Evolutionary conservation across 1,140 invertebrate genomes (phyloP).

Genomic region (Aphidius ervi): DNA sequence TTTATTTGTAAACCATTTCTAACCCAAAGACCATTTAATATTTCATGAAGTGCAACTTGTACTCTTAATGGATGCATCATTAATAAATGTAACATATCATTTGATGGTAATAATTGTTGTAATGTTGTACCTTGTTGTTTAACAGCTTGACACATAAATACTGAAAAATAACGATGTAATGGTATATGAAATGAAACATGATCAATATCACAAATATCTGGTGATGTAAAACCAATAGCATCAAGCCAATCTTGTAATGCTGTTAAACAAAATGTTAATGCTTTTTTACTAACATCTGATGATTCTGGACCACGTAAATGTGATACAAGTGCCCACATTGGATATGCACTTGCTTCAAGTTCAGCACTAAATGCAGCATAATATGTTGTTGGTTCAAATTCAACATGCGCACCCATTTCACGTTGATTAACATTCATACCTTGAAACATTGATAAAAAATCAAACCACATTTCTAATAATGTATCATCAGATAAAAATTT

Average conservation of each 20-base stretch:
- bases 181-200: constrained; percentile 94
- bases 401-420: constrained; percentile 86
- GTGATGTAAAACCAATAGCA: constrained; percentile 69
- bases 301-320: constrained; percentile 75
- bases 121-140: constrained; percentile 74
- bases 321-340: constrained; percentile 92
- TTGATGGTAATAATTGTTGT: constrained; percentile 73
- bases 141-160: constrained; percentile 87
- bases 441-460: constrained; percentile 90
- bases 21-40: constrained; percentile 90
- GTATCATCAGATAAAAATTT: constrained; percentile 83
- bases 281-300: constrained; percentile 67
- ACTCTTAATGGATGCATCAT: constrained; percentile 84
- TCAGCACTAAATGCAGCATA: constrained; percentile 96
- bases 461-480: constrained; percentile 91
- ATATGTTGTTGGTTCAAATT: constrained; percentile 95
- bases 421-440: constrained; percentile 94
- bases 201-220: constrained; percentile 69
- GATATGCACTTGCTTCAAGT: constrained; percentile 91
- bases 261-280: constrained; percentile 69
- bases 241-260: constrained; percentile 84
- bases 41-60: constrained; percentile 94
- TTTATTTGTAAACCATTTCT: constrained; percentile 96
- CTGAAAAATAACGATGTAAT: constrained; percentile 88
- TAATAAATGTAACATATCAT: constrained; percentile 73